phyloP scores from a whole-genome alignment of 2,888 invertebrate genomes.

The Stegana nigrithorax region DNA sequence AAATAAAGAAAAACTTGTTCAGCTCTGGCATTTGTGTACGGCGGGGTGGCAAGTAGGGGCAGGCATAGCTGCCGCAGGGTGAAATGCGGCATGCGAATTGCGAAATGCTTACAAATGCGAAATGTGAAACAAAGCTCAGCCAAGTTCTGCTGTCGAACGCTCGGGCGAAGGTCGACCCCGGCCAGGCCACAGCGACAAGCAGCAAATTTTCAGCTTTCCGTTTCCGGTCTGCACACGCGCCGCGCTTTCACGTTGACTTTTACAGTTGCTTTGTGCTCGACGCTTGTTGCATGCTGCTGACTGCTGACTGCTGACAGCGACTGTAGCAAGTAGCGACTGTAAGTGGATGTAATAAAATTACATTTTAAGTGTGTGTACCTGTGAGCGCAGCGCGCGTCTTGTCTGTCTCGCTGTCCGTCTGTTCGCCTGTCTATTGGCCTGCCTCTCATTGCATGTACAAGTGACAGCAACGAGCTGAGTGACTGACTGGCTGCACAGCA shows the following conservation, averaged over 20 bases:
- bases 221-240: conserved; percentile 7
- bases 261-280: not conserved
- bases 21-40: too few species aligned
- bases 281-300: conserved; percentile 25
- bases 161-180: not conserved
- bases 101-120: not conserved
- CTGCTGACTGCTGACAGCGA: conserved; percentile 25
- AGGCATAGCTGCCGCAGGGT: not conserved
- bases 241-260: not conserved
- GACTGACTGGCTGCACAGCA: too few species aligned
- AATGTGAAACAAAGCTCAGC: not conserved
- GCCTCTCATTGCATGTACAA: too few species aligned
- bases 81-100: too few species aligned
- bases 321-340: conserved; percentile 35
- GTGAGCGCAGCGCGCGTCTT: not conserved
- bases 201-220: conserved; percentile 10
- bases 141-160: not conserved
- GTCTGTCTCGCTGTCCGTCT: too few species aligned
- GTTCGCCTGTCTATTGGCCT: too few species aligned
- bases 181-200: not conserved
- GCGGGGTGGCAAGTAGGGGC: too few species aligned
- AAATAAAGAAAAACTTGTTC: not conserved
- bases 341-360: conserved; percentile 61
- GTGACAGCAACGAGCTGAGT: not conserved
- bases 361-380: conserved; percentile 51